Evolutionary conservation across 2,113 vertebrate genomes (phyloP).

Genomic region (Myrmecobius fasciatus): DNA sequence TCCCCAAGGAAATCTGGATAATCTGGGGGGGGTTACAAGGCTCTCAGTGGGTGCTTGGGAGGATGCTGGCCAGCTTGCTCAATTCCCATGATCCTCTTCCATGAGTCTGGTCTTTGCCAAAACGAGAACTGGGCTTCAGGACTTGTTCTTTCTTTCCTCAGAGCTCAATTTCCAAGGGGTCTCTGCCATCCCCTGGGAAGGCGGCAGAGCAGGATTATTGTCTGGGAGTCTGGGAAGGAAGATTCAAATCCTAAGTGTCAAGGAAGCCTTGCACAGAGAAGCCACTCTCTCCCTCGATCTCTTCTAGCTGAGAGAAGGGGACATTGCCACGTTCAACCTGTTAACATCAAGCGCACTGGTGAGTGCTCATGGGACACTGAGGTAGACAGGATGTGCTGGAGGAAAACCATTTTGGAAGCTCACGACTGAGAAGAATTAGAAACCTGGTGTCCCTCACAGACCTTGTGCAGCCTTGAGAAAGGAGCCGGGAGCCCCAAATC

Average conservation of each 20-base stretch:
- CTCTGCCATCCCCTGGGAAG: not conserved
- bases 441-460: not conserved
- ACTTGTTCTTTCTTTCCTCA: not conserved
- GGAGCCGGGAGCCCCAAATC: not conserved
- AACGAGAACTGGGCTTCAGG: not conserved
- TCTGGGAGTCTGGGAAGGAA: not conserved
- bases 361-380: not conserved
- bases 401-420: not conserved
- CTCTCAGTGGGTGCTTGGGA: rapidly evolving
- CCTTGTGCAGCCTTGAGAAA: not conserved
- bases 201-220: not conserved
- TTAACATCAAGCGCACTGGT: not conserved
- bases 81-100: not conserved
- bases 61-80: rapidly evolving
- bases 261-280: rapidly evolving
- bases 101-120: not conserved
- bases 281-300: not conserved
- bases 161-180: not conserved
- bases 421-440: not conserved
- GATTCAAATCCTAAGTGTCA: not conserved
- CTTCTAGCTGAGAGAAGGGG: not conserved
- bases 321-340: not conserved
- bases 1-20: not conserved
- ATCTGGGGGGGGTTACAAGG: not conserved
- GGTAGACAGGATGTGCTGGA: not conserved